Percentiles rank a stretch among this genome's conserved stretches.
Evolutionary conservation across 2,888 invertebrate species (phyloP).

Genomic region (Nematopogon swammerdamellus): DNA sequence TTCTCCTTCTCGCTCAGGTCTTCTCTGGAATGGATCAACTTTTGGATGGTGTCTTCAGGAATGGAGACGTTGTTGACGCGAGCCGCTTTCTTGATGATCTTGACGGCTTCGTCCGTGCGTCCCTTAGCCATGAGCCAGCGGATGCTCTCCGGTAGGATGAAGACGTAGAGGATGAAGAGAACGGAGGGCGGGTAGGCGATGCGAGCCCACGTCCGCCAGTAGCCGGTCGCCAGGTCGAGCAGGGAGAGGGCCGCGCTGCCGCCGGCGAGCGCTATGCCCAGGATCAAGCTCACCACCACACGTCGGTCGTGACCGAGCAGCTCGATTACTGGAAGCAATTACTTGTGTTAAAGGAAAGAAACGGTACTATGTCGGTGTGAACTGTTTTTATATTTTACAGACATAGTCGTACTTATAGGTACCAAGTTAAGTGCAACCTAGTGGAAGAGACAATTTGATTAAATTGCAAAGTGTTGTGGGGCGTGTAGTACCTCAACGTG

Average conservation of each 20-base stretch:
- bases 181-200: conserved; percentile 68
- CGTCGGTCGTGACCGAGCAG: conserved; percentile 71
- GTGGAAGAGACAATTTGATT: no score
- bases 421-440: no score
- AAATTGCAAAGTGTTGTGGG: no score
- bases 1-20: conserved; percentile 19
- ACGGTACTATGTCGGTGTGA: no score
- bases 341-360: no score
- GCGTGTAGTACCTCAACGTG: no score
- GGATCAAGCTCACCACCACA: conserved; percentile 67
- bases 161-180: conserved; percentile 63
- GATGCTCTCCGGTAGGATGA: conserved; percentile 71
- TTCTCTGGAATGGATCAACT: conserved; percentile 21
- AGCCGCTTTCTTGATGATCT: conserved; percentile 59
- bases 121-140: conserved; percentile 73
- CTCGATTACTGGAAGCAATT: conserved; percentile 69
- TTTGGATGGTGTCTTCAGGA: conserved; percentile 45
- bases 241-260: conserved; percentile 67
- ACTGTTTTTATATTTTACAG: no score
- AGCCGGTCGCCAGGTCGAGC: conserved; percentile 63
- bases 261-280: conserved; percentile 67
- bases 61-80: conserved; percentile 52
- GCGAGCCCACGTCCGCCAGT: conserved; percentile 69
- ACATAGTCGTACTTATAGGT: no score
- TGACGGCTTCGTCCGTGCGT: conserved; percentile 58